A percentile compares a stretch with the other conserved stretches of the same genome.
These are phyloP conservation scores for Onthophagus sagittarius DNA, from an alignment of 2,888 invertebrate species.

Conservation along the genomic window DNA sequence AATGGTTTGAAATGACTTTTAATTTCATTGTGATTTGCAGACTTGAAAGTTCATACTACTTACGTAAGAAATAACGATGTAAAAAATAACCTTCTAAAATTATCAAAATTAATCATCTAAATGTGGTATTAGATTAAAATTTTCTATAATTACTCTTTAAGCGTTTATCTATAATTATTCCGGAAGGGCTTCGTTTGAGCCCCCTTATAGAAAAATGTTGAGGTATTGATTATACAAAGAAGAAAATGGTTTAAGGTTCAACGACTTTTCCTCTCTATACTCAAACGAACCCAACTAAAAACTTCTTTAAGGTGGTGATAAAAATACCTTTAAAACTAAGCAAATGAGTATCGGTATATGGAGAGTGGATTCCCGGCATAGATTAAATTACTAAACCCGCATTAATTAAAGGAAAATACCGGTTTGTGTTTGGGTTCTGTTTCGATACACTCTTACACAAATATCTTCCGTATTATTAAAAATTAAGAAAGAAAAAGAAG, in stretches of 20 bases:
- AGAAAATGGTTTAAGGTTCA: neutral
- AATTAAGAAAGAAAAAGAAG: neutral
- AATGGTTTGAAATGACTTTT: neutral
- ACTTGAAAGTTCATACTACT: neutral
- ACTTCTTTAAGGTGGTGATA: neutral
- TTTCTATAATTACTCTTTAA: neutral
- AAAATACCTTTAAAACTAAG: neutral
- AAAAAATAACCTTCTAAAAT: neutral
- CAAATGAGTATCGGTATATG: neutral
- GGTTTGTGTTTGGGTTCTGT: neutral
- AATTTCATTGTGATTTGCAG: neutral
- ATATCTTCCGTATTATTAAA: neutral
- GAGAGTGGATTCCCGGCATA: neutral
- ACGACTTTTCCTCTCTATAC: neutral
- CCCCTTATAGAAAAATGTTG: neutral
- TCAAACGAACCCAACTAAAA: neutral
- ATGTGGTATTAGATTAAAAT: neutral
- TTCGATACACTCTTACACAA: neutral
- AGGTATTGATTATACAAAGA: neutral
- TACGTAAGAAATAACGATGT: neutral
- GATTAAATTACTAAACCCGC: neutral
- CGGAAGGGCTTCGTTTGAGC: neutral
- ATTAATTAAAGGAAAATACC: neutral
- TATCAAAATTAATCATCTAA: neutral
- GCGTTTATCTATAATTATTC: neutral